These are phyloP conservation scores for Tyto alba DNA, from an alignment of 2,113 vertebrate genomes.

Conservation along the genomic window DNA sequence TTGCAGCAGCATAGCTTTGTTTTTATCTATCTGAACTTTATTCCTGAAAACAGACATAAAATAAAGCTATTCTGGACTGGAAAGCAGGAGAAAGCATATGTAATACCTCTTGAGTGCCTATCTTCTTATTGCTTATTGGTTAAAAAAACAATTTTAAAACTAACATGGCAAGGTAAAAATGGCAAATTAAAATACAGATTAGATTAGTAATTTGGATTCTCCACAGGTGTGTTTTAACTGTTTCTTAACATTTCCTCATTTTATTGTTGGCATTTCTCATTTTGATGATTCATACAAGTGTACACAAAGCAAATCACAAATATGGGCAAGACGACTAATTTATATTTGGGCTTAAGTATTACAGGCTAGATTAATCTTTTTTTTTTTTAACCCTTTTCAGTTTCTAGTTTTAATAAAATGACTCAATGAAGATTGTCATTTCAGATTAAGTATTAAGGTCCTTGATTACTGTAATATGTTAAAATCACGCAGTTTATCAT, in stretches of 20 bases:
- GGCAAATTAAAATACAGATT: background rate
- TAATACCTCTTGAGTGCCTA: background rate
- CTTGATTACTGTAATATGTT: background rate
- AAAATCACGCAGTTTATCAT: background rate
- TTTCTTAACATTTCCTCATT: background rate
- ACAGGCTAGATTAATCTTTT: background rate
- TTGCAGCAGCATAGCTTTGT: background rate
- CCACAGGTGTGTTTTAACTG: background rate
- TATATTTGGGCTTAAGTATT: background rate
- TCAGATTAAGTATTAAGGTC: background rate
- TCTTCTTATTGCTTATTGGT: background rate
- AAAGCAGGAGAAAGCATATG: background rate
- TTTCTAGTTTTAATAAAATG: background rate
- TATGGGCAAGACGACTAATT: background rate
- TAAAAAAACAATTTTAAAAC: background rate
- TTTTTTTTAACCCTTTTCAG: background rate
- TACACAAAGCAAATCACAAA: background rate
- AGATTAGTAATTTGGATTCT: background rate
- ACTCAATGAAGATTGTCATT: background rate
- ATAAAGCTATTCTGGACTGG: background rate
- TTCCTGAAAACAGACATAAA: background rate
- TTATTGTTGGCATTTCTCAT: background rate
- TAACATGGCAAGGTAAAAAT: background rate
- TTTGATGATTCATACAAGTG: background rate
- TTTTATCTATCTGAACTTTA: background rate